A percentile compares a stretch with the other conserved stretches of the same genome.
Evolutionary conservation across 2,888 invertebrate genomes (phyloP).

Genomic region (Polydesmus complanatus): DNA sequence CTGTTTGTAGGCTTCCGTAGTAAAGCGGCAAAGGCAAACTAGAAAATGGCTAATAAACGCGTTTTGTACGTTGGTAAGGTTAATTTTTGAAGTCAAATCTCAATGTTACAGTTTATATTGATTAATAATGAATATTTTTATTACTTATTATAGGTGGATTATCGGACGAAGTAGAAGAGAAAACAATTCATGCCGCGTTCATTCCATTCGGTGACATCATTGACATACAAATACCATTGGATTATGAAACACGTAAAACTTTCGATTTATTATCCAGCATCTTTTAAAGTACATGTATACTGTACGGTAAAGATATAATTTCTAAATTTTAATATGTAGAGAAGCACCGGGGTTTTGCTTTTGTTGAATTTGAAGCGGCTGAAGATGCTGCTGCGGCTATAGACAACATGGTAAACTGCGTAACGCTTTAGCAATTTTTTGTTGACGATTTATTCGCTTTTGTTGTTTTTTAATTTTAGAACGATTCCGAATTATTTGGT

Average conservation of each 20-base stretch:
- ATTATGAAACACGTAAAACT: slow-evolving; percentile 59
- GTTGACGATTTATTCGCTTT: too few relatives aligned
- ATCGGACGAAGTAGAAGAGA: slow-evolving; percentile 91
- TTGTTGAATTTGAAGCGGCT: slow-evolving; percentile 91
- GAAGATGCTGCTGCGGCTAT: slow-evolving; percentile 99
- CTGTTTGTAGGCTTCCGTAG: neutral
- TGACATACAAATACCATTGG: slow-evolving; percentile 95
- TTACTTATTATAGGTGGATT: slow-evolving; percentile 46
- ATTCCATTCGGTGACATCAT: slow-evolving; percentile 96
- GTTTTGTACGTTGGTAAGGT: slow-evolving; percentile 16
- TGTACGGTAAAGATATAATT: neutral
- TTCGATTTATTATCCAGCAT: slow-evolving; percentile 5
- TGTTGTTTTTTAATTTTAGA: slow-evolving; percentile 54
- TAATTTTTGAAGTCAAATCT: neutral
- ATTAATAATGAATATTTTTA: neutral
- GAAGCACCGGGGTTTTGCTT: slow-evolving; percentile 96
- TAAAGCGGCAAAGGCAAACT: neutral
- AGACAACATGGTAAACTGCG: slow-evolving; percentile 77
- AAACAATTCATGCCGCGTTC: slow-evolving; percentile 88
- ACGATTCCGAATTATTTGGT: slow-evolving; percentile 95
- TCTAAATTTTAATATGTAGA: slow-evolving; percentile 42
- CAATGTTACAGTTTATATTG: neutral
- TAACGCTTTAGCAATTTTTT: neutral
- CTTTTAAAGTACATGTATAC: slow-evolving; percentile 3
- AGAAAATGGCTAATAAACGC: slow-evolving; percentile 9